Conservation (phyloP, 2,888 invertebrate genomes). For the Caenorhabditis sulstoni region DNA sequence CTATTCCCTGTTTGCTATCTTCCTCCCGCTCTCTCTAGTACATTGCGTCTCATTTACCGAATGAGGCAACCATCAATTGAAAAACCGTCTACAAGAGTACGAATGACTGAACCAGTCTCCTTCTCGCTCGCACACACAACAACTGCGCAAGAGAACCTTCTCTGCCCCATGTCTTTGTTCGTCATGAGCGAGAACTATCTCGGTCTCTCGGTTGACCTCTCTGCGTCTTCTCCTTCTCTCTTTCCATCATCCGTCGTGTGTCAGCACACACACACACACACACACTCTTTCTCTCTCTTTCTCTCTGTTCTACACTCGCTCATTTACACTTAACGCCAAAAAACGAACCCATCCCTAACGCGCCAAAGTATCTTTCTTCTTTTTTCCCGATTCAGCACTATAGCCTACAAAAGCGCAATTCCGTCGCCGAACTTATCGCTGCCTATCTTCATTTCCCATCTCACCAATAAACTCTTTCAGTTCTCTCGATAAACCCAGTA, state of each 20-base stretch:
- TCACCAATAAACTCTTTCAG: background rate
- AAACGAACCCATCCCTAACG: slow-evolving; percentile 33
- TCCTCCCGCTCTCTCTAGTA: slow-evolving; percentile 38
- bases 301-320: slow-evolving; percentile 30
- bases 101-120: slow-evolving; percentile 15
- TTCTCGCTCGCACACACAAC: background rate
- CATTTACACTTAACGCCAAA: slow-evolving; percentile 19
- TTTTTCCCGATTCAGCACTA: background rate
- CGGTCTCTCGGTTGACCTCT: slow-evolving; percentile 27
- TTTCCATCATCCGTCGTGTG: slow-evolving; percentile 15
- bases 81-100: slow-evolving; percentile 5
- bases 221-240: slow-evolving; percentile 29
- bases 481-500: slow-evolving; percentile 9
- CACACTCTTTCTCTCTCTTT: slow-evolving; percentile 35
- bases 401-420: slow-evolving; percentile 6
- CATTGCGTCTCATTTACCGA: slow-evolving; percentile 38
- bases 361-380: slow-evolving; percentile 1
- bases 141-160: background rate
- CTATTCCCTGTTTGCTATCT: slow-evolving; percentile 45
- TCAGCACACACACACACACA: slow-evolving; percentile 34
- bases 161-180: slow-evolving; percentile 11
- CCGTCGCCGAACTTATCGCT: background rate
- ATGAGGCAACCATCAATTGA: slow-evolving; percentile 11
- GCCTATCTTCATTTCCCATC: slow-evolving; percentile 5
- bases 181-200: slow-evolving; percentile 25